Evolutionary conservation across 2,113 vertebrate genomes (phyloP).

Genomic region (Erythrolamprus reginae): DNA sequence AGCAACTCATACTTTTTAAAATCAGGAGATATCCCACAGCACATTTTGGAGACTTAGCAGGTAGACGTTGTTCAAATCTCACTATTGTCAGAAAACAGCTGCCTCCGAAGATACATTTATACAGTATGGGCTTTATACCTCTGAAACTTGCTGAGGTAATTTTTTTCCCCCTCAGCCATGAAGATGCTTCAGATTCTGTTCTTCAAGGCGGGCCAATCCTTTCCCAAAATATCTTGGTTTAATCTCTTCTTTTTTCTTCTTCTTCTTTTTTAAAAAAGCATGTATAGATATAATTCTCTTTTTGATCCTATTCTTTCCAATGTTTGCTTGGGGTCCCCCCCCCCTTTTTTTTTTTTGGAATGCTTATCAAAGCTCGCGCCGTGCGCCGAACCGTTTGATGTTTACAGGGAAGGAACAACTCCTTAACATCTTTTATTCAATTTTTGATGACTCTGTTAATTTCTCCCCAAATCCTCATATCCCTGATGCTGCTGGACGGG

Average conservation of each 20-base stretch:
- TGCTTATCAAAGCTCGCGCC: constrained; percentile 42
- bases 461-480: constrained; percentile 69
- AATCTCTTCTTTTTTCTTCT: not conserved
- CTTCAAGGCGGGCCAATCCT: not conserved
- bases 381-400: constrained; percentile 53
- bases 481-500: constrained; percentile 67
- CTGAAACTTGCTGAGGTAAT: not conserved
- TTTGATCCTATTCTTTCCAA: not conserved
- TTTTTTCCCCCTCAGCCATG: not conserved
- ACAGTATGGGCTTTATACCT: not conserved
- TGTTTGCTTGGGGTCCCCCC: too few species aligned
- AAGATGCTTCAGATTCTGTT: not conserved
- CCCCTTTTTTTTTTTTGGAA: constrained; percentile 31
- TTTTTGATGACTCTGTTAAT: constrained; percentile 70
- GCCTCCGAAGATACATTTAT: not conserved
- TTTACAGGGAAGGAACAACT: constrained; percentile 63
- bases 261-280: not conserved
- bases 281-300: not conserved
- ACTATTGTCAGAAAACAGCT: not conserved
- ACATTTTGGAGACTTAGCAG: not conserved
- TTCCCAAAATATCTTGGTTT: not conserved
- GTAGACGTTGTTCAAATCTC: not conserved
- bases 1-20: not conserved
- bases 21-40: not conserved
- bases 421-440: constrained; percentile 66